phyloP scores from a whole-genome alignment of 2,113 vertebrate species.

The Vombatus ursinus region DNA sequence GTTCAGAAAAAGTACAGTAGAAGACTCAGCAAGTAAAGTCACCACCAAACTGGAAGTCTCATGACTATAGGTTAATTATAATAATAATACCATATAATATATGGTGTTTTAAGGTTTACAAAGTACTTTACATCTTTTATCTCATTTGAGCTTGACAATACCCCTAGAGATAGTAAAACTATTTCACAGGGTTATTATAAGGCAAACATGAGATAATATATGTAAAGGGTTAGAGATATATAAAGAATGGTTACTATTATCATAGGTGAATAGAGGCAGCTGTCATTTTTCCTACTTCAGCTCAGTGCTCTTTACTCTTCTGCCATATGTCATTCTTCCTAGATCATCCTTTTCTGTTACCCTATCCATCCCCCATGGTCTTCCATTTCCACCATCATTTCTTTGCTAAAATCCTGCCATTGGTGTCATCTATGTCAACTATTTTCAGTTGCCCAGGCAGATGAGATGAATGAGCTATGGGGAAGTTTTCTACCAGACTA shows the following conservation, averaged over 20 bases:
- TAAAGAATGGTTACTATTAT: not conserved
- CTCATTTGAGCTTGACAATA: not conserved
- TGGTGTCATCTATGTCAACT: not conserved
- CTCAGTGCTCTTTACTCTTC: not conserved
- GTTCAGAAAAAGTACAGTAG: not conserved
- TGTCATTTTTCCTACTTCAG: not conserved
- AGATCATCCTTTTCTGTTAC: not conserved
- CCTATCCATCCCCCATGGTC: not conserved
- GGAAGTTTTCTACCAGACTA: constrained; percentile 7
- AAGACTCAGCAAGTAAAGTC: not conserved
- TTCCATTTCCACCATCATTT: not conserved
- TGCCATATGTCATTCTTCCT: not conserved
- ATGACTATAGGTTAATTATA: not conserved
- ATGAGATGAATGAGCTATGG: not conserved
- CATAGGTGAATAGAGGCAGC: not conserved
- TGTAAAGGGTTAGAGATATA: not conserved
- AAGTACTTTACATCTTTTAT: not conserved
- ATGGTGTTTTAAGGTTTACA: not conserved
- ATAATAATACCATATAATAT: not conserved
- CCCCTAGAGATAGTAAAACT: not conserved
- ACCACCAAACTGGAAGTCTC: not conserved
- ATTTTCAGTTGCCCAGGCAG: not conserved
- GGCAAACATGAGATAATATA: not conserved
- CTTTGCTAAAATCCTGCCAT: not conserved
- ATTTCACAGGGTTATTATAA: too few relatives aligned